These are phyloP conservation scores for Drosophila mojavensis DNA, from an alignment of 1,140 invertebrate genomes.

Conservation along the genomic window DNA sequence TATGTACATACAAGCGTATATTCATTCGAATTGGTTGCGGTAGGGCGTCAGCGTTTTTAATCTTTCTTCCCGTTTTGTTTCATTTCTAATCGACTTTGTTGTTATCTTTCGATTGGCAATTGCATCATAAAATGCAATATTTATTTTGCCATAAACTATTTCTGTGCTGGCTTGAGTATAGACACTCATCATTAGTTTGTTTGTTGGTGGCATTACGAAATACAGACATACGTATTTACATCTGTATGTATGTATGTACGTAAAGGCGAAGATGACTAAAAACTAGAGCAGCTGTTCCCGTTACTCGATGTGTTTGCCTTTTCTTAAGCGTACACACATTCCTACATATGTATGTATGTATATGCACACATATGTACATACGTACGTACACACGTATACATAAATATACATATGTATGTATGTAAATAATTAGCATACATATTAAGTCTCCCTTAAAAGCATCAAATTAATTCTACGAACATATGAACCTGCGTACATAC, in stretches of 20 bases:
- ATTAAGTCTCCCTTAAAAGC: no score
- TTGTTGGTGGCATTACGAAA: background rate
- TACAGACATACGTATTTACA: no score
- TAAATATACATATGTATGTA: background rate
- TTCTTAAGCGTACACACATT: background rate
- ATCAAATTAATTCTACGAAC: background rate
- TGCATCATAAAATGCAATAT: conserved; percentile 19
- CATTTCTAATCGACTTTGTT: conserved; percentile 25
- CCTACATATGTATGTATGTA: background rate
- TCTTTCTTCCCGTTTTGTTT: background rate
- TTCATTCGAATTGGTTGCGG: conserved; percentile 2
- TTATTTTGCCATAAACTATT: background rate
- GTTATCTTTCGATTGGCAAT: conserved; percentile 10
- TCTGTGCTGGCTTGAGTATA: background rate
- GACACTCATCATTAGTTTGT: background rate
- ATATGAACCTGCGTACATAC: background rate
- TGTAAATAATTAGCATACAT: background rate
- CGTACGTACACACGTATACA: background rate
- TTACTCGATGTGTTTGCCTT: background rate
- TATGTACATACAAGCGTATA: background rate
- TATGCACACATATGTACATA: background rate
- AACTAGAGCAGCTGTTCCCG: background rate
- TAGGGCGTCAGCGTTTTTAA: conserved; percentile 8
- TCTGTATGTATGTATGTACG: background rate
- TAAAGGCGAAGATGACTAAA: background rate